Evolutionary conservation across 1,140 invertebrate species (phyloP).

Genomic region (Nasonia longicornis): DNA sequence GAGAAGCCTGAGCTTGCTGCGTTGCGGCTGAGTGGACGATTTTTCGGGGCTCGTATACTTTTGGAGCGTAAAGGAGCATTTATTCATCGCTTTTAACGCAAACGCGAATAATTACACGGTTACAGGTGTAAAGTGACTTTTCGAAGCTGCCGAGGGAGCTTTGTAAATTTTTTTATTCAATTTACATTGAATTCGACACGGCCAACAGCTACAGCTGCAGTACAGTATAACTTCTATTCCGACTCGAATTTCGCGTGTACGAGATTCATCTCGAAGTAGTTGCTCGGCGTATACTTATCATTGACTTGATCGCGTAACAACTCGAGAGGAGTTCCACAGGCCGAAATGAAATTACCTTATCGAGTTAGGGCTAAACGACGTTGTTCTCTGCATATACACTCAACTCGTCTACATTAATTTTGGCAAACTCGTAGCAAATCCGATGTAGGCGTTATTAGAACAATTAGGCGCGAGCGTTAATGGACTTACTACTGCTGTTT

Average conservation of each 20-base stretch:
- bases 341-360: constrained; percentile 20
- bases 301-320: constrained; percentile 25
- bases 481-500: background rate
- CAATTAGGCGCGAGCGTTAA: constrained; percentile 1
- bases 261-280: constrained; percentile 25
- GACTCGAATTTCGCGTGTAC: background rate
- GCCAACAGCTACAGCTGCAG: too few species aligned
- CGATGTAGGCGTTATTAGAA: constrained; percentile 18
- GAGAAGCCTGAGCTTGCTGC: background rate
- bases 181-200: too few species aligned
- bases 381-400: constrained; percentile 19
- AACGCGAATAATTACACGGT: too few species aligned
- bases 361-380: constrained; percentile 13
- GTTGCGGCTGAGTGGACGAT: background rate
- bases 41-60: background rate
- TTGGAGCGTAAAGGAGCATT: background rate
- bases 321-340: constrained; percentile 8
- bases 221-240: too few species aligned
- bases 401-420: constrained; percentile 31
- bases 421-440: constrained; percentile 19
- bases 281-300: background rate
- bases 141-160: too few species aligned
- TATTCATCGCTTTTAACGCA: background rate
- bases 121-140: too few species aligned
- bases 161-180: too few species aligned